Base-by-base conservation (phyloP, 2,113 vertebrate genomes). In the Oenanthe oenanthe region DNA sequence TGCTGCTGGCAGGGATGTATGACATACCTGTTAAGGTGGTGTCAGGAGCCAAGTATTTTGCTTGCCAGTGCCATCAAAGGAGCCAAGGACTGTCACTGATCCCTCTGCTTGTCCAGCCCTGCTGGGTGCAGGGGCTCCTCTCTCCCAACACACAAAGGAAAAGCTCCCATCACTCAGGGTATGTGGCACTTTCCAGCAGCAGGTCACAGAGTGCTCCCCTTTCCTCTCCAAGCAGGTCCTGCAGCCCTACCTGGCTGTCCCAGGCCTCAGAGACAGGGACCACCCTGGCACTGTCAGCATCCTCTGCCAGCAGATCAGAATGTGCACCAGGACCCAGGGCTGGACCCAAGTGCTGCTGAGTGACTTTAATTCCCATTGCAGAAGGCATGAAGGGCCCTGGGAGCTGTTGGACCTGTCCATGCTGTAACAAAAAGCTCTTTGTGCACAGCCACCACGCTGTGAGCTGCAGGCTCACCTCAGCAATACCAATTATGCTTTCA, bases 311-410 rank as follows among this genome's bases (percentile, higher is more conserved):
- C 34, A 63, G 51, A 15, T 53, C 42, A 32, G 60, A n/a, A 66
- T 61, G 32, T 17, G 2, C 16, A 9, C 25, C 50, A 63, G 31
- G 18, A 68, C 17, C 32, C 1, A 0, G 16, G 19, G 4, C 6
- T 12, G 40, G 36, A 40, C 16, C 80, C 32, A 12, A 7, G 9
- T 25, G 43, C n/a, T 80, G 50, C 60, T 20, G 25, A 16, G 24
- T 8, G 18, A 14, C 60, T 84, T 93, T 66, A 58, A 63, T 63
- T 89, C 60, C 34, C 53, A 17, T 3, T 5, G 0, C 1, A 2
- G 40, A 50, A 77, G 16, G 9, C 3, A 0, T 2, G 40, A 66
- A 60, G 29, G 40, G 89, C 63, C 10, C 75, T 66, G 72, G 61
- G 63, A 67, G 63, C 32, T 74, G 74, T 17, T 12, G 25, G 74